A percentile compares a stretch with the other conserved stretches of the same genome.
phyloP scores from a whole-genome alignment of 2,888 invertebrate genomes.

The Lissocephala sabroskyi region DNA sequence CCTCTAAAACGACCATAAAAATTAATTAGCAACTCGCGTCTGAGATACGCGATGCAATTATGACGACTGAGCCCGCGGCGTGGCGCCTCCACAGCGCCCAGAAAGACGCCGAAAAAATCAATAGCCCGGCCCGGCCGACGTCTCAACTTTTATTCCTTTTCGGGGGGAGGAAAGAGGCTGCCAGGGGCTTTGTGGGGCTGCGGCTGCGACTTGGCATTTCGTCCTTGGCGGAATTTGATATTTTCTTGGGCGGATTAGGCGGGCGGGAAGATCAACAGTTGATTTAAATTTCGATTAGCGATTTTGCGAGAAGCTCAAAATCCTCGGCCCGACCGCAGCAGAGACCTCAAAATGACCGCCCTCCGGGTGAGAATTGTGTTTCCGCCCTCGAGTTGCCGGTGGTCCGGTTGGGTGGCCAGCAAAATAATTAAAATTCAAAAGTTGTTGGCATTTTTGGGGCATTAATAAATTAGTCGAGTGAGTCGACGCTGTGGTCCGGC shows the following conservation, averaged over 20 bases:
- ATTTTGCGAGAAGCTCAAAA: too few relatives aligned
- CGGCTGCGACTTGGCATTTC: too few relatives aligned
- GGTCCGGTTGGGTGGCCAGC: background rate
- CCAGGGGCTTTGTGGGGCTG: too few relatives aligned
- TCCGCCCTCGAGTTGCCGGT: too few relatives aligned
- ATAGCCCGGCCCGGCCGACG: slow-evolving; percentile 12
- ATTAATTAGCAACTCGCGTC: slow-evolving; percentile 45
- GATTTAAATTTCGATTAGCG: too few relatives aligned
- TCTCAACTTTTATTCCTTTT: slow-evolving; percentile 34
- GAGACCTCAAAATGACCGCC: too few relatives aligned
- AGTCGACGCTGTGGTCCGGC: too few relatives aligned
- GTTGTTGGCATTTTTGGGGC: slow-evolving; percentile 27
- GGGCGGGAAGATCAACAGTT: too few relatives aligned
- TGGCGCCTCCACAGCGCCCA: background rate
- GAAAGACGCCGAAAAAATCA: slow-evolving; percentile 22
- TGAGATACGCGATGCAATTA: slow-evolving; percentile 45
- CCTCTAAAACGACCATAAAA: slow-evolving; percentile 44
- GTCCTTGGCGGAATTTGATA: too few relatives aligned
- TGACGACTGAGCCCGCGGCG: slow-evolving; percentile 19
- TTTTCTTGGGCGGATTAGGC: too few relatives aligned
- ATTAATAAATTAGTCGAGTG: slow-evolving; percentile 33
- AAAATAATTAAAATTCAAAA: slow-evolving; percentile 31
- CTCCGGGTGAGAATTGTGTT: too few relatives aligned
- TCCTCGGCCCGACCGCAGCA: too few relatives aligned
- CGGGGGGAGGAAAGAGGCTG: slow-evolving; percentile 32